These are phyloP conservation scores for Sebastes flavidus DNA, from an alignment of 2,797 vertebrate genomes.

Conservation along the genomic window DNA sequence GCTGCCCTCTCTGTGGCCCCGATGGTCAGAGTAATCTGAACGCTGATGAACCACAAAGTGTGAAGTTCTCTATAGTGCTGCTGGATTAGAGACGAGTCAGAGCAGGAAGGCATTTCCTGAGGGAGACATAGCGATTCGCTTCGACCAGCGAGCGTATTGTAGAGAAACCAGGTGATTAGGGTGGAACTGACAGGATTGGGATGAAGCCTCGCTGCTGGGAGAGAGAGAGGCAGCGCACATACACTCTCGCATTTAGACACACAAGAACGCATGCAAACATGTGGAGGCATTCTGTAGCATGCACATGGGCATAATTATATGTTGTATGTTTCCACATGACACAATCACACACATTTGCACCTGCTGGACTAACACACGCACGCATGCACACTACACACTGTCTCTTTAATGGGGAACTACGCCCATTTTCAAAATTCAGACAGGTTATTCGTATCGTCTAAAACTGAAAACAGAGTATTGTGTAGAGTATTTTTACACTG, in stretches of 20 bases:
- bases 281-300: not conserved
- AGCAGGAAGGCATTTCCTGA: conserved; percentile 34
- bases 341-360: not conserved
- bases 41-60: conserved; percentile 14
- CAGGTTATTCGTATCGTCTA: too few species aligned
- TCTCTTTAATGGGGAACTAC: too few species aligned
- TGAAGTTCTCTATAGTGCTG: conserved; percentile 4
- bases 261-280: not conserved
- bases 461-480: too few species aligned
- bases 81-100: conserved; percentile 19
- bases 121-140: conserved; percentile 37
- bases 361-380: not conserved
- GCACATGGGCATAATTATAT: not conserved
- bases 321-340: not conserved
- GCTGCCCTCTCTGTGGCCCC: too few species aligned
- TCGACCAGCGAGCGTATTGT: conserved; percentile 32
- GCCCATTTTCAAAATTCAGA: too few species aligned
- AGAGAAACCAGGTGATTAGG: conserved; percentile 58
- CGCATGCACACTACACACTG: not conserved
- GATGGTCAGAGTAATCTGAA: not conserved
- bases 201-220: conserved; percentile 18
- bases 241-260: not conserved
- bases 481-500: too few species aligned
- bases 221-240: not conserved
- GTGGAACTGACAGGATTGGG: conserved; percentile 59